Evolutionary conservation across 1,140 invertebrate genomes (phyloP).

Genomic region (Dinoponera quadriceps): DNA sequence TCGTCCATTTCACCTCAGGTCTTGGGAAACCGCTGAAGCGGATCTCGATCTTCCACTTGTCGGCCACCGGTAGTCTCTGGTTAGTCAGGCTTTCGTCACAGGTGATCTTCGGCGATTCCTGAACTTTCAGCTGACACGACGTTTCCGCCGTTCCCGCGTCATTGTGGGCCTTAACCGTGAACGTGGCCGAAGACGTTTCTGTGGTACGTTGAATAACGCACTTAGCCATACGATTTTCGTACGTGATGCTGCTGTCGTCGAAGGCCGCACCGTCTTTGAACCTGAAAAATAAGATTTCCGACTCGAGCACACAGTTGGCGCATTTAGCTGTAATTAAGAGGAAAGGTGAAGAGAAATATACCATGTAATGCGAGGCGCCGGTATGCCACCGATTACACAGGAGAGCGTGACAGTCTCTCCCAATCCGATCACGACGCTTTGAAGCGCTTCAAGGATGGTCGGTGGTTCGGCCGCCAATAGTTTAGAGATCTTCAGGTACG

Average conservation of each 20-base stretch:
- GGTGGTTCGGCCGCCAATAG: slow-evolving; percentile 88
- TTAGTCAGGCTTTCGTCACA: slow-evolving; percentile 87
- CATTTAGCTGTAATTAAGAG: slow-evolving; percentile 3
- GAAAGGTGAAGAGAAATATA: slow-evolving; percentile 87
- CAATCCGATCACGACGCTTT: slow-evolving; percentile 90
- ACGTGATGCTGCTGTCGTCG: slow-evolving; percentile 86
- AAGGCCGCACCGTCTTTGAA: slow-evolving; percentile 84
- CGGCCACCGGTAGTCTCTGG: slow-evolving; percentile 88
- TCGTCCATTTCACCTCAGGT: slow-evolving; percentile 89
- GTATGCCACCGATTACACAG: slow-evolving; percentile 93
- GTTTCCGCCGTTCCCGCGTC: slow-evolving; percentile 90
- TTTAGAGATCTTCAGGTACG: slow-evolving; percentile 83
- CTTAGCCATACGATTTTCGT: slow-evolving; percentile 91
- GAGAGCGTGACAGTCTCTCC: slow-evolving; percentile 91
- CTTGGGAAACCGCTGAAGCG: slow-evolving; percentile 89
- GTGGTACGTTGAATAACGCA: slow-evolving; percentile 82
- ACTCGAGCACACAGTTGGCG: not conserved
- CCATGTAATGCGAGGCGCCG: slow-evolving; percentile 92
- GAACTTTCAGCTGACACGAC: slow-evolving; percentile 88
- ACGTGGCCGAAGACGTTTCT: slow-evolving; percentile 88
- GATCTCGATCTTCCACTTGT: slow-evolving; percentile 88
- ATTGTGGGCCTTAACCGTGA: slow-evolving; percentile 90
- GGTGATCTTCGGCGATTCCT: slow-evolving; percentile 88
- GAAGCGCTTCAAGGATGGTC: slow-evolving; percentile 92
- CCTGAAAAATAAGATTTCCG: slow-evolving; percentile 74